Percentiles rank a stretch among this genome's conserved stretches.
Evolutionary conservation across 2,113 vertebrate species (phyloP).

Genomic region (Zosterops pallidus): DNA sequence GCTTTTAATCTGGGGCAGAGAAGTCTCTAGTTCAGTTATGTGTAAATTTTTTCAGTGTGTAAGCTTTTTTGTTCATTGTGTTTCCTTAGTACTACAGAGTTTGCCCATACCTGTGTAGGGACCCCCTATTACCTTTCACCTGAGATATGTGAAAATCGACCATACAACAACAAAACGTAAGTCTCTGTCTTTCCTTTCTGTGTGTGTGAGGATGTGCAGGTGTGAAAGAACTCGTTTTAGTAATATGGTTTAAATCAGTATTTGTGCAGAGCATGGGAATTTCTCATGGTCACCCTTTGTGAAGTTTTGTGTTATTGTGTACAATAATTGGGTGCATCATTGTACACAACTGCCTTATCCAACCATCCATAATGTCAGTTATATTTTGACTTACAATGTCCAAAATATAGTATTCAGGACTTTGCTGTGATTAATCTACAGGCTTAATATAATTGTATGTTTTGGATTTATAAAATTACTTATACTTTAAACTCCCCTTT

Average conservation of each 20-base stretch:
- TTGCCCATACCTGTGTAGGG: conserved; percentile 87
- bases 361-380: neutral
- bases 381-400: neutral
- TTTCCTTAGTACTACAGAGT: conserved; percentile 83
- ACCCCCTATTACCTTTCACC: conserved; percentile 93
- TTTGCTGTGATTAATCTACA: neutral
- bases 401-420: neutral
- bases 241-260: neutral
- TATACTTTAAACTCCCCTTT: neutral
- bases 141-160: conserved; percentile 91
- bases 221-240: neutral
- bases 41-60: neutral
- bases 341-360: neutral
- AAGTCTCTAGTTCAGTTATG: neutral
- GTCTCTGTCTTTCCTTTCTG: conserved; percentile 22
- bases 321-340: neutral
- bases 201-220: neutral
- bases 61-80: conserved; percentile 9
- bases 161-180: conserved; percentile 95
- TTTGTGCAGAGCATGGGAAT: neutral
- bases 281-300: neutral
- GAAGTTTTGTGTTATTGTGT: neutral
- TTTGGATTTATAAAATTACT: neutral
- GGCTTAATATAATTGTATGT: neutral
- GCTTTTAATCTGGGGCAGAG: neutral